Percentiles rank a stretch among this genome's conserved stretches.
phyloP scores from a whole-genome alignment of 2,888 invertebrate genomes.

The Platycheirus rosarum region DNA sequence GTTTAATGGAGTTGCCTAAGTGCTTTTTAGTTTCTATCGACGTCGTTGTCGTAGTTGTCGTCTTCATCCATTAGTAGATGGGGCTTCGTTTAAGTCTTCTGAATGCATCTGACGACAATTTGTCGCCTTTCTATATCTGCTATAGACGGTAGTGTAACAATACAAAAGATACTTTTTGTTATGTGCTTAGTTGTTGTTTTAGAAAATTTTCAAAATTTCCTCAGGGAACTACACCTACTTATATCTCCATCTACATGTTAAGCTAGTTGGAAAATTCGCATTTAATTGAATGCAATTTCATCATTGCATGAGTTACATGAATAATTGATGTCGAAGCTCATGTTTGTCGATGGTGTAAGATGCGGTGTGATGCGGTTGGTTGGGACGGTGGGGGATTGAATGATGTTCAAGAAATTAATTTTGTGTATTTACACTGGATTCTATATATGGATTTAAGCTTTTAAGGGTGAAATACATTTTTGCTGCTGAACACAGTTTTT shows the following conservation, averaged over 20 bases:
- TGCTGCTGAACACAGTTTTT: too few relatives aligned
- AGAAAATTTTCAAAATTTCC: constrained; percentile 40
- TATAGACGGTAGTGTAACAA: neutral
- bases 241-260: constrained; percentile 33
- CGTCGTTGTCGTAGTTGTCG: neutral
- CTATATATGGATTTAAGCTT: too few relatives aligned
- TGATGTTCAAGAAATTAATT: too few relatives aligned
- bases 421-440: too few relatives aligned
- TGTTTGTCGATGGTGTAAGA: constrained; percentile 8
- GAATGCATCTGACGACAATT: constrained; percentile 68
- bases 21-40: constrained; percentile 64
- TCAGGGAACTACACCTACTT: constrained; percentile 8
- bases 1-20: constrained; percentile 71
- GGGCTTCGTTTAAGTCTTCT: constrained; percentile 58
- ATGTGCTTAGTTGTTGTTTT: constrained; percentile 11
- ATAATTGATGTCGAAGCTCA: constrained; percentile 62
- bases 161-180: neutral
- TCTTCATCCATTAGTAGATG: constrained; percentile 64
- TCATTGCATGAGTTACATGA: constrained; percentile 57
- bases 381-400: too few relatives aligned
- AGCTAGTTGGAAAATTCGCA: constrained; percentile 45
- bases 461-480: too few relatives aligned
- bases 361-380: neutral
- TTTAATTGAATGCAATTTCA: constrained; percentile 71
- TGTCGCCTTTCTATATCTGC: constrained; percentile 48